phyloP scores from a whole-genome alignment of 1,140 invertebrate genomes.

The Myzus persicae region DNA sequence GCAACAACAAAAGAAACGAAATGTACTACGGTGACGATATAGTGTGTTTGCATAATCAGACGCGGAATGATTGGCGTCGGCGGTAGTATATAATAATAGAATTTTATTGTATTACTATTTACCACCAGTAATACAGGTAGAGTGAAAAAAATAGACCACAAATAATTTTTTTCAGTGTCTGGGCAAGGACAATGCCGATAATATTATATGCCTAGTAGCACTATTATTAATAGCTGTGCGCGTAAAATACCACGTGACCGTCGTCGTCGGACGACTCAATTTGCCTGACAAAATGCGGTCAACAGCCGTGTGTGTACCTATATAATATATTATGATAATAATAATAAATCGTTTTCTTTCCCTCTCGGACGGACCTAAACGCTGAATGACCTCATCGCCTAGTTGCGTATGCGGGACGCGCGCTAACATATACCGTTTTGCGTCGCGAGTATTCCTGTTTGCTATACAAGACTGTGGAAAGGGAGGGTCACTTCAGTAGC shows the following conservation, averaged over 20 bases:
- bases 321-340: not conserved
- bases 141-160: not conserved
- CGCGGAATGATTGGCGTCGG: slow-evolving; percentile 23
- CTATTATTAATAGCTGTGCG: not conserved
- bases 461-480: not conserved
- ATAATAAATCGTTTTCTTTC: slow-evolving; percentile 32
- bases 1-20: not conserved
- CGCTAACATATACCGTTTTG: slow-evolving; percentile 52
- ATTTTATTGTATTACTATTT: not conserved
- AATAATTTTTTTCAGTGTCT: not conserved
- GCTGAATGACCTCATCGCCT: slow-evolving; percentile 47
- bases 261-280: slow-evolving; percentile 23
- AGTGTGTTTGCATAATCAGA: not conserved
- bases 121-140: not conserved
- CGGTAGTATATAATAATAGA: not conserved
- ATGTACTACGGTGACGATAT: not conserved
- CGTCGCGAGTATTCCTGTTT: slow-evolving; percentile 4
- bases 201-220: not conserved
- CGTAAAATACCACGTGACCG: not conserved
- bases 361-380: slow-evolving; percentile 10
- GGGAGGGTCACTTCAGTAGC: not conserved
- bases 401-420: slow-evolving; percentile 43
- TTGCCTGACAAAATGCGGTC: slow-evolving; percentile 39
- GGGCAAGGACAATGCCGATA: slow-evolving; percentile 16
- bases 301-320: slow-evolving; percentile 16